Base-by-base conservation (phyloP, 2,113 vertebrate species). In the Hyperoodon ampullatus region DNA sequence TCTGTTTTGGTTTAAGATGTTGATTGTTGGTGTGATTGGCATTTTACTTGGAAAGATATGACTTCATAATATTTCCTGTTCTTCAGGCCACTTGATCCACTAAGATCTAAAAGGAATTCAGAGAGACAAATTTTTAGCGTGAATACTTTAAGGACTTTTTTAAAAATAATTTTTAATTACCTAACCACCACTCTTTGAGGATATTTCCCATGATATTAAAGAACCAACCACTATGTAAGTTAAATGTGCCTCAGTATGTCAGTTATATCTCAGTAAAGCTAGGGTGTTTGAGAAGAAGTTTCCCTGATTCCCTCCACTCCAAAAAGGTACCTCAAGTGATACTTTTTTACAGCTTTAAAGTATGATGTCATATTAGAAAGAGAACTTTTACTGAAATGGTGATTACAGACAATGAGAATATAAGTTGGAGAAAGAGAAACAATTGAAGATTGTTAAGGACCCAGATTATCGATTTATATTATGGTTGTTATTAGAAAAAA, bases 31-130 rank as follows among this genome's bases (percentile, higher is more conserved):
- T 68, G 24, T 88, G 86, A 71, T 71, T 92, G n/a, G 21, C 60
- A 92, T 58, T 93, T 93, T 92, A 89, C 42, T 77, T 86, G 30
- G 72, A 81, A 94, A 86, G 6, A 47, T 72, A 82, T 1, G 44
- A 58, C 39, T 94, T 96, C 12, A 18, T 82, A 68, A 24, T 88
- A 81, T 78, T 97, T 83, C 19, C 35, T 92, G 3, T 94, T 83
- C 68, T 96, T 68, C 8, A 93, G 65, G 33, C 78, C 24, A 65
- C 26, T 58, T 86, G 30, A 82, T 86, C 28, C 60, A 44, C 63
- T 86, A 83, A 90, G 65, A 39, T 82, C 61, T 65, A 47, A 94
- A 87, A 95, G 80, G 75, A 93, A 71, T 70, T 83, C 26, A 92
- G 60, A 94, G n/a, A 85, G 24, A 39, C 18, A 88, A 50, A 92